These are phyloP conservation scores for Trachymyrmex septentrionalis DNA, from an alignment of 1,140 invertebrate genomes.

Conservation along the genomic window DNA sequence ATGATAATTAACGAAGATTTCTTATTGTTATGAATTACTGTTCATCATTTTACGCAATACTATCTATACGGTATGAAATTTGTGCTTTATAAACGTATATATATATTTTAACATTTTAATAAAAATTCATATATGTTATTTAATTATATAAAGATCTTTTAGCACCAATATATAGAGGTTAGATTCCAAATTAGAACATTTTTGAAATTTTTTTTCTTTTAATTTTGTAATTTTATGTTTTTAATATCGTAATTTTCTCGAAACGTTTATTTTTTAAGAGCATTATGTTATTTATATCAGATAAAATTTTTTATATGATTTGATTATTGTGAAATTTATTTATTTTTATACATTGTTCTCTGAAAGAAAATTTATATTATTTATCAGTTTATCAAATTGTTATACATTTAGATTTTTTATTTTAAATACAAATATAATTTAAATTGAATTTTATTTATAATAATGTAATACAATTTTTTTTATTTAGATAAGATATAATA, in stretches of 20 bases:
- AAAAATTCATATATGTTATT: neutral
- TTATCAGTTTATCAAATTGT: neutral
- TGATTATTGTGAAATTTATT: neutral
- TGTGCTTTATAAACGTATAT: constrained; percentile 11
- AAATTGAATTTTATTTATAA: constrained; percentile 1
- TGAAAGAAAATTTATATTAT: neutral
- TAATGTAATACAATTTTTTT: neutral
- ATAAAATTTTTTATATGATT: neutral
- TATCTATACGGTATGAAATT: constrained; percentile 9
- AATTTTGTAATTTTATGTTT: neutral
- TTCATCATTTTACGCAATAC: constrained; percentile 19
- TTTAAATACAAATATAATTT: neutral
- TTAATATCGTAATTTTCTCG: neutral
- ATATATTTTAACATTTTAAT: constrained; percentile 22
- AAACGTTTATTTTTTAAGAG: neutral
- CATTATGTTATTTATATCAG: neutral
- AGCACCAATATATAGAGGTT: constrained; percentile 43
- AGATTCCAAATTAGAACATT: constrained; percentile 6
- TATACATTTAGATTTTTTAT: neutral
- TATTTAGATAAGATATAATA: neutral
- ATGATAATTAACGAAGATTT: constrained; percentile 26
- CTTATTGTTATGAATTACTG: constrained; percentile 30
- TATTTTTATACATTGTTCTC: neutral
- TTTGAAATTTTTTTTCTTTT: neutral
- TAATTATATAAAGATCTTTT: neutral